Evolutionary conservation across 2,113 vertebrate species (phyloP).

Genomic region (Sarotherodon lohbergeri): DNA sequence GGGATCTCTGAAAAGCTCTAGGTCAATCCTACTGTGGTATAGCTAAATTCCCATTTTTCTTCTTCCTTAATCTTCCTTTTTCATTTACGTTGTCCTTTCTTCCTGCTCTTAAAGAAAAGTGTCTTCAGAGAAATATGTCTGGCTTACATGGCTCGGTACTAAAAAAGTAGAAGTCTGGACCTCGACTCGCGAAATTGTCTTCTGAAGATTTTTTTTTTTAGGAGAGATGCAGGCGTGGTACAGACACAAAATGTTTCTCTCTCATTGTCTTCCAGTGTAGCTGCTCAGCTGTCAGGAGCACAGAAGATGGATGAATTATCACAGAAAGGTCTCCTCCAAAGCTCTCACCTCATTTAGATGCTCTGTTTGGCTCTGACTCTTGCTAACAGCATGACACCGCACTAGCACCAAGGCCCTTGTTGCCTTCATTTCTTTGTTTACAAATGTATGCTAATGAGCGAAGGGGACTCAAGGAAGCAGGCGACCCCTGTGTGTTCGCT

Average conservation of each 20-base stretch:
- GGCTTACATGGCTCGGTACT: background rate
- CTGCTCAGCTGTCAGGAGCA: constrained; percentile 21
- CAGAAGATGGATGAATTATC: constrained; percentile 52
- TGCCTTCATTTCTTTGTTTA: constrained; percentile 36
- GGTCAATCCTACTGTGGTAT: background rate
- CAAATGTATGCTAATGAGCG: constrained; percentile 53
- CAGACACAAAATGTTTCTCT: background rate
- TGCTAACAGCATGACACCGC: background rate
- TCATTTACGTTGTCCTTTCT: background rate
- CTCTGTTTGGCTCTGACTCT: constrained; percentile 20
- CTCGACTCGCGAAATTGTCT: background rate
- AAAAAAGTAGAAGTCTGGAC: background rate
- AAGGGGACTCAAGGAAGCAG: background rate
- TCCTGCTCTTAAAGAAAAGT: background rate
- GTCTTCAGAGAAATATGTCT: background rate
- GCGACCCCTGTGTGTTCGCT: constrained; percentile 14
- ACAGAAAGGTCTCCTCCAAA: constrained; percentile 44
- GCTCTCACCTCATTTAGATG: constrained; percentile 50
- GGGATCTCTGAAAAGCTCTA: background rate
- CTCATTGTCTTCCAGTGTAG: constrained; percentile 29
- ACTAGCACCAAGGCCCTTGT: background rate
- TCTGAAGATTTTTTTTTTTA: background rate
- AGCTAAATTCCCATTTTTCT: background rate
- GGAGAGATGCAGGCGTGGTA: background rate
- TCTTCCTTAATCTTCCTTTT: background rate